phyloP scores from a whole-genome alignment of 2,888 invertebrate species.

The Leuctra nigra region DNA sequence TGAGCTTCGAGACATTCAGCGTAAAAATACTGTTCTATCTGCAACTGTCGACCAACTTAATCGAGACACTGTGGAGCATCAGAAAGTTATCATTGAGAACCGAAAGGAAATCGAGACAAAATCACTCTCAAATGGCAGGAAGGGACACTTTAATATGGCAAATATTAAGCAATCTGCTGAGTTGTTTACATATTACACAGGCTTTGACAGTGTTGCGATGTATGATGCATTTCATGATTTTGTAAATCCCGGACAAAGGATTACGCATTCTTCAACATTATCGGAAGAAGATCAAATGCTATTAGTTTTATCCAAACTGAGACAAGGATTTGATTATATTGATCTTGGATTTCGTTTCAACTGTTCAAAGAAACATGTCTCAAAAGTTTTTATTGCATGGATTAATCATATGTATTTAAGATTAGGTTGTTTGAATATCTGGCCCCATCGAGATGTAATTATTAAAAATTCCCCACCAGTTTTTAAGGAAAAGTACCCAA shows the following conservation, averaged over 20 bases:
- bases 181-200: constrained; percentile 1
- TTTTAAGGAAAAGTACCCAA: constrained; percentile 1
- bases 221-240: neutral
- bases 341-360: constrained; percentile 4
- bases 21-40: no score
- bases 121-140: no score
- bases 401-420: neutral
- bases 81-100: neutral
- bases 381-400: constrained; percentile 4
- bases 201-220: neutral
- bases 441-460: constrained; percentile 13
- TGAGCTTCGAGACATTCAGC: no score
- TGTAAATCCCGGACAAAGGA: neutral
- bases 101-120: neutral
- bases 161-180: no score
- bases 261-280: neutral
- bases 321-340: constrained; percentile 8
- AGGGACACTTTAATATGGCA: no score
- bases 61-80: no score
- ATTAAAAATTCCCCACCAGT: constrained; percentile 1
- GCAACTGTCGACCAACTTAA: no score
- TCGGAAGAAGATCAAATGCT: constrained; percentile 2
- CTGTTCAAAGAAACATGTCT: neutral
- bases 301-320: constrained; percentile 10
- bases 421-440: constrained; percentile 13